Base-by-base conservation (phyloP, 2,113 vertebrate species). In the Nothoprocta perdicaria region DNA sequence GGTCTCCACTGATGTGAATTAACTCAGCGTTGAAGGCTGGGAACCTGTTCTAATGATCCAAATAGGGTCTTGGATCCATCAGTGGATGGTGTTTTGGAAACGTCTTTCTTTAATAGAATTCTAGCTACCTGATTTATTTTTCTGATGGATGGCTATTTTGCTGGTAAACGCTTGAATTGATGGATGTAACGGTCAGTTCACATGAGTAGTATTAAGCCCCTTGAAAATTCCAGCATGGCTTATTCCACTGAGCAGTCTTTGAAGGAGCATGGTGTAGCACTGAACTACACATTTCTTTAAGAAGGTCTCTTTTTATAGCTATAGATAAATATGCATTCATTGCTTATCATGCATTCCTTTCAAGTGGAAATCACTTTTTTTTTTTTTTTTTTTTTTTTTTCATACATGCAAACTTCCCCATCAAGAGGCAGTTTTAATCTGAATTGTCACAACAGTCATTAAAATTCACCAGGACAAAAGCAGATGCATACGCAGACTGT, bases 121-220 rank as follows among this genome's bases (percentile, higher is more conserved):
- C 26, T 41, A n/a, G 5, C 17, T 58, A 6, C 9, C 15, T 21
- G 3, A 12, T 61, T 82, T 48, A 18, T 33, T 38, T 63, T 50
- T 11, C 15, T 58, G n/a, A 9, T 85, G 53, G 6, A 38, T 38
- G 5, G 52, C 72, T 27, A 43, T 73, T 72, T 85, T 73, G 24
- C 33, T 55, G 41, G 7, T n/a, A 60, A 4, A 53, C 52, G 35
- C 62, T 81, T n/a, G 74, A 53, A 38, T 23, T 80, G 65, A 22
- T 66, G 50, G 55, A 21, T 29, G 2, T 14, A 19, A 3, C 4
- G n/a, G 6, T 67, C 35, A 53, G 23, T 43, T 84, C 38, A 29
- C 10, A n/a, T 0, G 1, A 22, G 10, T 53, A 60, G 2, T 38
- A 4, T 26, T 60, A 35, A 48, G 24, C 16, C 43, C 66, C 29